phyloP scores from a whole-genome alignment of 2,797 vertebrate genomes.

The Chiloscyllium punctatum region DNA sequence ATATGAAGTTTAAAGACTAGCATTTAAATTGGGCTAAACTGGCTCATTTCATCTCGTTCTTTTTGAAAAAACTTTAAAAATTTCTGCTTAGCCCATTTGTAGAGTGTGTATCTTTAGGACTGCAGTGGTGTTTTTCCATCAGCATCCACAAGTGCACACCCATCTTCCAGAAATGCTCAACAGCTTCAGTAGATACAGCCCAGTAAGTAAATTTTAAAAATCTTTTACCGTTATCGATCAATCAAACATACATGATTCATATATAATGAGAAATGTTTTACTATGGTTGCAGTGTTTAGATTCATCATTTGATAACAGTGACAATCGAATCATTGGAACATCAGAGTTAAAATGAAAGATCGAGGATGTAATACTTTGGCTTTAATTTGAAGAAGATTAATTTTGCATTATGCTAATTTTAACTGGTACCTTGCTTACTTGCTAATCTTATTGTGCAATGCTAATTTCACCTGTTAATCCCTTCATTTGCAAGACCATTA shows the following conservation, averaged over 20 bases:
- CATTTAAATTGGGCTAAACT: not conserved
- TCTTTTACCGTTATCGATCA: not conserved
- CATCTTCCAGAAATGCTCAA: not conserved
- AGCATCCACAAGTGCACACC: not conserved
- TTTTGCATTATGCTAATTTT: constrained; percentile 25
- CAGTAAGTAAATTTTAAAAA: not conserved
- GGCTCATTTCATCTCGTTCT: not conserved
- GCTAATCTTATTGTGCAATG: constrained; percentile 19
- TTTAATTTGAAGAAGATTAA: constrained; percentile 34
- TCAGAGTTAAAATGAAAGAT: constrained; percentile 14
- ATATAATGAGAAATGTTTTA: not conserved
- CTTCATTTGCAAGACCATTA: constrained; percentile 26
- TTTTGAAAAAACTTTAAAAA: not conserved
- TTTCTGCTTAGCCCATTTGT: not conserved
- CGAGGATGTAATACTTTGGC: not conserved
- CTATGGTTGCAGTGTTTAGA: not conserved
- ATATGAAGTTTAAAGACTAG: not conserved
- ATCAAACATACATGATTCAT: not conserved
- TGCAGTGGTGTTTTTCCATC: not conserved
- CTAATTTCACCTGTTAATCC: constrained; percentile 32
- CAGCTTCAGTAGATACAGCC: too few relatives aligned
- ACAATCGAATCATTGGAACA: not conserved
- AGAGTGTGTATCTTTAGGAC: not conserved
- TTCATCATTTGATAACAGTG: not conserved
- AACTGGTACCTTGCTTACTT: constrained; percentile 23